Percentiles rank a stretch among this genome's conserved stretches.
Evolutionary conservation across 2,113 vertebrate species (phyloP).

Genomic region (Cyphomyrus discorhynchus): DNA sequence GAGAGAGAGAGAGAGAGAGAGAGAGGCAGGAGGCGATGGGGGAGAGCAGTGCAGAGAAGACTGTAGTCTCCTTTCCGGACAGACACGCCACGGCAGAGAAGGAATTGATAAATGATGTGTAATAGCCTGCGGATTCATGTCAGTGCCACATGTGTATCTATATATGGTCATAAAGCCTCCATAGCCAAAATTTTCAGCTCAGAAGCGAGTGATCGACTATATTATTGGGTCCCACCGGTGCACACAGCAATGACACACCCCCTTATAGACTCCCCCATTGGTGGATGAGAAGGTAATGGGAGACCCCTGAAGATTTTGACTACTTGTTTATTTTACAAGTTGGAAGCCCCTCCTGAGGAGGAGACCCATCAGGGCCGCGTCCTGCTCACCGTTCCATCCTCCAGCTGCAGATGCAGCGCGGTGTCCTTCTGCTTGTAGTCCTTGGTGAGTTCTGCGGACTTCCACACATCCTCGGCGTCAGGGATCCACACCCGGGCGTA

Average conservation of each 20-base stretch:
- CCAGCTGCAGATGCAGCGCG: constrained; percentile 76
- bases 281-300: neutral
- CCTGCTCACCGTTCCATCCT: constrained; percentile 80
- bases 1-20: neutral
- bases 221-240: neutral
- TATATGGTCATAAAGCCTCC: neutral
- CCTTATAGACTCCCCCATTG: neutral
- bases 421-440: constrained; percentile 85
- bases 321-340: neutral
- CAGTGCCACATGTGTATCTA: neutral
- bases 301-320: neutral
- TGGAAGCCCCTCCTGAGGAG: neutral
- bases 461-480: constrained; percentile 92
- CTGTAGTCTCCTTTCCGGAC: neutral
- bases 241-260: neutral
- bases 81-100: neutral
- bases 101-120: neutral
- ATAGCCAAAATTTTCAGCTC: neutral
- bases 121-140: neutral
- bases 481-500: constrained; percentile 95
- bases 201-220: neutral
- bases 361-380: neutral
- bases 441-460: constrained; percentile 86
- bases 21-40: neutral
- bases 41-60: neutral